Evolutionary conservation across 2,888 invertebrate species (phyloP), one percentile per base, ranked within the genome.

Genomic region (Himalopsyche kuldschensis): DNA sequence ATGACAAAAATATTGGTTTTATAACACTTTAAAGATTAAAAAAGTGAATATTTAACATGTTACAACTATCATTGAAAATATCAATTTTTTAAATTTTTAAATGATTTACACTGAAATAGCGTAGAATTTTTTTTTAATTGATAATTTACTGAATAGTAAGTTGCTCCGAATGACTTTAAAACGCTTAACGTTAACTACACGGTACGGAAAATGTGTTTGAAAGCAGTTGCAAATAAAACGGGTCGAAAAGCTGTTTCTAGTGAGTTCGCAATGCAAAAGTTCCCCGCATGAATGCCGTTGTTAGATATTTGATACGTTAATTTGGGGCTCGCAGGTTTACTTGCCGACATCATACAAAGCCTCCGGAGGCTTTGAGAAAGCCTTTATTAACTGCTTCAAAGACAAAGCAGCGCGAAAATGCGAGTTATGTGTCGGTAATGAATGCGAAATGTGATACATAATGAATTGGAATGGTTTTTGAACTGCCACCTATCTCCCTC

Each of bases 391-490:
- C 82, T 84, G 48, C 79, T 55, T 81, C 83, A 83, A 83, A 83
- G 81, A 81, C 84, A 79, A 81, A 83, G 81, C 79, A 55, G 76
- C 48, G 69, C 47, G 41, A 83, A 85, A 85, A 85, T 81, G 75
- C 75, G 77, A 84, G 85, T 84, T 81, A 82, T 85, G 85, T 83
- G 85, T 79, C 80, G 75, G 81, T 85, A 85, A 85, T 84, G 85
- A 85, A 85, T 69, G 84, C 41, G 84, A 85, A 85, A 84, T 80
- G 84, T 77, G 82, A 85, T 84, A 85, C 78, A 83, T 75, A 84
- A 84, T 84, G 80, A 79, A 84, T 82, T 41, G 78, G 80, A 84
- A 81, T 79, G 24, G 41, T 75, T 15, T 77, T 20, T 76, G n/a
- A 41, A n/a, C 31, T 41, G 76, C 79, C 79, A 69, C 48, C 35